Evolutionary conservation across 2,797 vertebrate genomes (phyloP), one percentile per base, ranked within the genome.

Genomic region (Gephyroberyx darwinii): DNA sequence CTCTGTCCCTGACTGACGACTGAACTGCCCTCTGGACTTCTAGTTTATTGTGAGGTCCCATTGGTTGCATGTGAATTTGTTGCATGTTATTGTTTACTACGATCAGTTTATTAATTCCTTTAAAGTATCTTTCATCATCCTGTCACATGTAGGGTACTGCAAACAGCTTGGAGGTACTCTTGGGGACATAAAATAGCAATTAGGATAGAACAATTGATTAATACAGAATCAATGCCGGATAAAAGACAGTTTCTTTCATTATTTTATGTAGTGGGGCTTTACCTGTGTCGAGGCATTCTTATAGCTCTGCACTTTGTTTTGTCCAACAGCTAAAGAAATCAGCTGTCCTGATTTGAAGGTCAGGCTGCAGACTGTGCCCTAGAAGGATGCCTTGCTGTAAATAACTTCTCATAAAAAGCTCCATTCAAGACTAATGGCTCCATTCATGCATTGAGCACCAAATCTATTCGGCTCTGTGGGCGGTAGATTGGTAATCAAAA

Each of bases 401-500:
- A 86, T 66, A 80, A 71, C 19, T 80, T 78, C 79, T 82, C 45
- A 79, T 83, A 74, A 65, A 73, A 81, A 80, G 54, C 35, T 79
- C 50, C 69, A 71, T 82, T 83, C 65, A 77, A 64, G 17, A 80
- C 71, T 77, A 81, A 82, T 80, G 73, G 80, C 66, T 65, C 69
- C 58, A 74, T 73, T 83, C 69, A 54, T 72, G 66, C 74, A 67
- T 47, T 50, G 56, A 75, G 45, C 67, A 54, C 33, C 57, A 74
- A 78, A 74, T 60, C 71, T 66, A 77, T 76, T 53, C 69, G 19
- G 51, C 77, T 82, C 60, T 60, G 66, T 54, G 67, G 75, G 66
- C 69, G 71, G 50, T 54, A 70, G 53, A 84, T 75, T 83, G 71
- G 65, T 68, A 83, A 82, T 88, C 74, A 82, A 75, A 81, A 73